Percentiles rank a stretch among this genome's conserved stretches.
Evolutionary conservation across 2,113 vertebrate genomes (phyloP).

Genomic region (Lamprotornis superbus): DNA sequence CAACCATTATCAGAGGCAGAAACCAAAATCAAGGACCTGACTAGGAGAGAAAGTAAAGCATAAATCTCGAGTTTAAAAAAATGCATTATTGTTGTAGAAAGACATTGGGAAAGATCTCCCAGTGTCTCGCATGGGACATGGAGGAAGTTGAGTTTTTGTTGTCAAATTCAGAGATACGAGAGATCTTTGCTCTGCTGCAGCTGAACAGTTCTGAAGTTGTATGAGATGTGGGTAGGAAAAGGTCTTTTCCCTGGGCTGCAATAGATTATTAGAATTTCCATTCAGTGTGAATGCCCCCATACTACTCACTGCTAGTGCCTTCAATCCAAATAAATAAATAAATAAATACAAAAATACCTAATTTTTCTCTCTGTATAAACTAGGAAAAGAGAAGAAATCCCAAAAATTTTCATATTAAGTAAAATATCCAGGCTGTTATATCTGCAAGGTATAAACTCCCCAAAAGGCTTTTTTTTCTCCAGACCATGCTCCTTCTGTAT

Average conservation of each 20-base stretch:
- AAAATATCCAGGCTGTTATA: neutral
- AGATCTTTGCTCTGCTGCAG: neutral
- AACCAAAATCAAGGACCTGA: neutral
- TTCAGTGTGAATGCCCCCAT: neutral
- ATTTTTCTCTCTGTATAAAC: neutral
- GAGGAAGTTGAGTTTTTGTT: fast-evolving
- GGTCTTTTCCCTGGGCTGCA: neutral
- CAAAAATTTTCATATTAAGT: neutral
- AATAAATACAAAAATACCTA: neutral
- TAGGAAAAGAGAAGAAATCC: neutral
- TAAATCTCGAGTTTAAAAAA: neutral
- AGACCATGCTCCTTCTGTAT: neutral
- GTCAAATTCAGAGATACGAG: neutral
- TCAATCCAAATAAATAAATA: neutral
- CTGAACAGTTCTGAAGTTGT: neutral
- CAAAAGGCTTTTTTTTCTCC: neutral
- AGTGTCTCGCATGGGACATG: neutral
- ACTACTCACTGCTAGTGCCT: neutral
- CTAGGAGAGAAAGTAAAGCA: neutral
- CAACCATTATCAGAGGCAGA: neutral
- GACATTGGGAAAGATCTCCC: neutral
- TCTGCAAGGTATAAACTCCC: neutral
- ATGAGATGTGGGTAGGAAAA: neutral
- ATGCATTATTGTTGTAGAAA: neutral
- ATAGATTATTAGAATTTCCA: neutral